Evolutionary conservation across 2,113 vertebrate species (phyloP), one percentile per base, ranked within the genome.

Genomic region (Eleginops maclovinus): DNA sequence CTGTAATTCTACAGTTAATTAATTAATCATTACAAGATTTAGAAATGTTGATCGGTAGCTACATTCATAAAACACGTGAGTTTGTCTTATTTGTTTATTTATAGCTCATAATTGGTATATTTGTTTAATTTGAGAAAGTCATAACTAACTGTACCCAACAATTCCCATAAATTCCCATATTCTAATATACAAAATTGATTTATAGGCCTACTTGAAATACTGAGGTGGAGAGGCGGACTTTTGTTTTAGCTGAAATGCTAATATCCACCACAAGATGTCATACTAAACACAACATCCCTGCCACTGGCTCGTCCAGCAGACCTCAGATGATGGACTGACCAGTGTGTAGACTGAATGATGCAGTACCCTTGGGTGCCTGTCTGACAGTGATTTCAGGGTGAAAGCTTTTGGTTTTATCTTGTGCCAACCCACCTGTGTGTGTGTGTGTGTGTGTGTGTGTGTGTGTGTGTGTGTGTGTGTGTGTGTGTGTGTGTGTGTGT

Each of bases 261-360:
- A 15, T 72, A 79, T 79, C 47, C 15, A 40, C 90, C 92, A 92
- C 91, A 87, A 89, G 91, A 89, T 92, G 91, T 92, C 92, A 79
- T 3, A 86, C 89, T 84, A 66, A 82, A 91, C 89, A 90, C 75
- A 86, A 78, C 4, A 11, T 88, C 79, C 66, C 59, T 44, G 31
- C 40, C 43, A 40, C 40, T 15, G 13, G 21, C 51, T 70, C 50
- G n/a, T 17, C 6, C 22, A 56, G 21, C 60, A 68, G 75, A 64
- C 63, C 28, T 46, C 15, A 43, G 69, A 28, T 64, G 68, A 86
- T 80, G 77, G 51, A 74, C 68, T 69, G 76, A 49, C 26, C 64
- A 31, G 44, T 60, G 72, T 74, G 76, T 47, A 63, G 55, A 85
- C 40, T 70, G 58, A 85, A 81, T 82, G 77, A 87, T 86, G 79